phyloP scores from a whole-genome alignment of 2,888 invertebrate species.

The Melieria picta region DNA sequence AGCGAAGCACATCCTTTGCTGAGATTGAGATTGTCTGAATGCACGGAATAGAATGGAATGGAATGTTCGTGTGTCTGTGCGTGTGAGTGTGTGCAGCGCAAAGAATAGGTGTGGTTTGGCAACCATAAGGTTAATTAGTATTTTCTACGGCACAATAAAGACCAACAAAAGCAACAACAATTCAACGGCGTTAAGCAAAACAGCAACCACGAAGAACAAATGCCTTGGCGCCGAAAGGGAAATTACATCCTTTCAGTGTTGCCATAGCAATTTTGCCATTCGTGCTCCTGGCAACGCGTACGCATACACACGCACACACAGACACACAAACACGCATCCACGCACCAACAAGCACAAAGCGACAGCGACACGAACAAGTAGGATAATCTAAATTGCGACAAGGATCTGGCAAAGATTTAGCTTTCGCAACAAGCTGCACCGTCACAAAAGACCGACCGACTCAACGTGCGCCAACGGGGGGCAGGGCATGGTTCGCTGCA shows the following conservation, averaged over 20 bases:
- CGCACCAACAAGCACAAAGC: background rate
- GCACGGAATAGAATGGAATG: no score
- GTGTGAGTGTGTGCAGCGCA: no score
- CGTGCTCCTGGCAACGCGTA: background rate
- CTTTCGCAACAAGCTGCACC: background rate
- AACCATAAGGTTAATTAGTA: slow-evolving; percentile 38
- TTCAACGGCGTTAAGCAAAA: no score
- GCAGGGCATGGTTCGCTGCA: slow-evolving; percentile 18
- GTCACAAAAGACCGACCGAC: background rate
- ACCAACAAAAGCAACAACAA: background rate
- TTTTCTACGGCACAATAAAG: slow-evolving; percentile 38
- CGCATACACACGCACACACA: background rate
- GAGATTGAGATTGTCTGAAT: no score
- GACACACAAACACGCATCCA: background rate
- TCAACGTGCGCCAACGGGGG: background rate
- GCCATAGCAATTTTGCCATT: no score
- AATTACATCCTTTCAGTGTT: no score
- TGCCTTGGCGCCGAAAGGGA: no score
- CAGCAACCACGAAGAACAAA: no score
- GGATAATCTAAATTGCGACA: slow-evolving; percentile 31
- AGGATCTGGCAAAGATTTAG: slow-evolving; percentile 22
- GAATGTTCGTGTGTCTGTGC: no score
- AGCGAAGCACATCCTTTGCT: no score
- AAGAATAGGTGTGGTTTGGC: slow-evolving; percentile 26
- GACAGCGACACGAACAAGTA: slow-evolving; percentile 4